Base-by-base conservation (phyloP, 2,888 invertebrate species). In the Drosophila leonis region DNA sequence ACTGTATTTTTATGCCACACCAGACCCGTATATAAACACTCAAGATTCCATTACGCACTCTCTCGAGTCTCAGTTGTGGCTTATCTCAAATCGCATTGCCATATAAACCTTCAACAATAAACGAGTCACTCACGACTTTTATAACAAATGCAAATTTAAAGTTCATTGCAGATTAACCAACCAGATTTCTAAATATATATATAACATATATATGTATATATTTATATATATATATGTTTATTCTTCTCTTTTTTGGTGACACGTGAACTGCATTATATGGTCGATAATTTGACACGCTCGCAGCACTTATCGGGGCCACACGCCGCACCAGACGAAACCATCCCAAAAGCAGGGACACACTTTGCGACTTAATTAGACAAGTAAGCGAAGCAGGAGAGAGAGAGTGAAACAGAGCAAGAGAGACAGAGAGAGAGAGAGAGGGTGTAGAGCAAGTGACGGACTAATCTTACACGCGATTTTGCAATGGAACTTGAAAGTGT, bases 211-310 rank as follows among this genome's bases (percentile, higher is more conserved):
- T 31, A 24, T 48, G 18, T 12, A 13, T 51, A 42, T 18, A 33
- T 44, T 67, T 13, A 18, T 27, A 37, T 31, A 13, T 12, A 13
- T 29, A 52, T 66, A 57, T 55, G 51, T 69, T 29, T 8, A 13
- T 44, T 44, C 44, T 44, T 15, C 15, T 13, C 15, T 8, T 20
- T 49, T 55, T 41, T 55, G n/a, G 55, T 51, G 86, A 73, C 90
- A 90, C 84, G 84, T 84, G 85, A 84, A 90, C 90, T 85, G 84
- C 78, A 83, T 85, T 83, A 85, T 82, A 60, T 72, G 72, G 61
- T 62, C 78, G 82, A 85, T 88, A 88, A 85, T 85, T 86, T 79
- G 81, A 85, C 78, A 83, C 82, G 73, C 88, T 79, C 72, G 75
- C 79, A 72, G 65, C 82, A 80, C 80, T 87, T 87, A 87, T 84